Evolutionary conservation across 2,888 invertebrate genomes (phyloP).

Genomic region (Microchrysa polita): DNA sequence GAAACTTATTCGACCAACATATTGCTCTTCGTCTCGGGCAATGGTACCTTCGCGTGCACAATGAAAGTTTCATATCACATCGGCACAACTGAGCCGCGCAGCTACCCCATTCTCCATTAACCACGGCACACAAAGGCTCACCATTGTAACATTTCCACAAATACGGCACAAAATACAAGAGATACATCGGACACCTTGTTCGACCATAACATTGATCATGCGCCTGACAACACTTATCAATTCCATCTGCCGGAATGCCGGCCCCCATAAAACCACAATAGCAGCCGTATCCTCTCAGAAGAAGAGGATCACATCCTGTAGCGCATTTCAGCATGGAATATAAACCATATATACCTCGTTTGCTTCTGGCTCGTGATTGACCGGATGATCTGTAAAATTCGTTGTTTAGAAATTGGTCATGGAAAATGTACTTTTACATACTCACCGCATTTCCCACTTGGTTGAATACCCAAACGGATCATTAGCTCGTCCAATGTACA

Average conservation of each 20-base stretch:
- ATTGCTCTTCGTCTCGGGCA: slow-evolving; percentile 78
- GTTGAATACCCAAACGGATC: slow-evolving; percentile 64
- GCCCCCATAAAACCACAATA: slow-evolving; percentile 89
- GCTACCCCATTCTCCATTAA: slow-evolving; percentile 70
- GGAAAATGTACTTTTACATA: too few species aligned
- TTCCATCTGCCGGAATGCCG: slow-evolving; percentile 81
- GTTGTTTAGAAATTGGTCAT: too few species aligned
- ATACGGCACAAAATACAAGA: slow-evolving; percentile 88
- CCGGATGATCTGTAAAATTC: too few species aligned
- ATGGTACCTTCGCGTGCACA: slow-evolving; percentile 78
- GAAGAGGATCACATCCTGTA: slow-evolving; percentile 83
- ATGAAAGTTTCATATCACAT: slow-evolving; percentile 81
- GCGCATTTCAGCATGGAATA: slow-evolving; percentile 89
- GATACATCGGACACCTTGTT: slow-evolving; percentile 80
- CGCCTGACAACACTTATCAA: slow-evolving; percentile 81
- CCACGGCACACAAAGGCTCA: slow-evolving; percentile 75
- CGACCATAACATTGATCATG: slow-evolving; percentile 88
- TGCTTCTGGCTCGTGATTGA: slow-evolving; percentile 65
- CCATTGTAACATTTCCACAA: slow-evolving; percentile 86
- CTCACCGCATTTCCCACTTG: slow-evolving; percentile 59
- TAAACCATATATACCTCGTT: slow-evolving; percentile 80
- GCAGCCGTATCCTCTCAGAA: slow-evolving; percentile 89
- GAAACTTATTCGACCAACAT: slow-evolving; percentile 78
- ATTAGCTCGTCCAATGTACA: slow-evolving; percentile 61
- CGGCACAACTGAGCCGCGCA: slow-evolving; percentile 85